A percentile compares a stretch with the other conserved stretches of the same genome.
phyloP scores from a whole-genome alignment of 2,888 invertebrate genomes.

The Seira musarum region DNA sequence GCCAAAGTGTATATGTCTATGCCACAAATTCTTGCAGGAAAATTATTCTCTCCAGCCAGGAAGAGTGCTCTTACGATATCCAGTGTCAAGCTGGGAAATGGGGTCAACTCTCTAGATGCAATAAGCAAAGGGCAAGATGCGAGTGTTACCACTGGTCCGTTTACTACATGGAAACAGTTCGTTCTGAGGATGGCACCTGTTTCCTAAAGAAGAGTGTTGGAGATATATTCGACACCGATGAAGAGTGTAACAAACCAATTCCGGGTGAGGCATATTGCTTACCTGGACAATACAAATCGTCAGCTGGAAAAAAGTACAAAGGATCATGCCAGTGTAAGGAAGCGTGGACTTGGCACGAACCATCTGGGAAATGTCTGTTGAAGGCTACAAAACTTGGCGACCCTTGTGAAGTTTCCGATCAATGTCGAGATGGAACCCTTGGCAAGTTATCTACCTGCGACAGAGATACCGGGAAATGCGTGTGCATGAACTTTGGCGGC shows the following conservation, averaged over 20 bases:
- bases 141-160: no score
- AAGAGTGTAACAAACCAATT: slow-evolving; percentile 45
- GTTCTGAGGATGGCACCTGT: slow-evolving; percentile 24
- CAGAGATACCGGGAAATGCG: slow-evolving; percentile 9
- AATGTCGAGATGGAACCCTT: slow-evolving; percentile 37
- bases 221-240: slow-evolving; percentile 30
- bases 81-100: slow-evolving; percentile 52
- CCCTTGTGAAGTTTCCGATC: slow-evolving; percentile 28
- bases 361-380: slow-evolving; percentile 26
- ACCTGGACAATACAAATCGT: background rate
- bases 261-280: slow-evolving; percentile 36
- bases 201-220: slow-evolving; percentile 30
- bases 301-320: slow-evolving; percentile 7
- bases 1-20: slow-evolving; percentile 30
- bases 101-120: slow-evolving; percentile 44
- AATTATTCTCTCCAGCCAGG: background rate
- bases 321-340: slow-evolving; percentile 47
- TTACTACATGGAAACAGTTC: no score
- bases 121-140: no score
- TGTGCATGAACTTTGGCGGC: slow-evolving; percentile 19
- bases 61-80: slow-evolving; percentile 33
- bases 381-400: slow-evolving; percentile 26
- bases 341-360: slow-evolving; percentile 18
- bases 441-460: slow-evolving; percentile 36
- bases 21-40: slow-evolving; percentile 38